phyloP scores from a whole-genome alignment of 2,113 vertebrate species.

The Chaetodon trifascialis region DNA sequence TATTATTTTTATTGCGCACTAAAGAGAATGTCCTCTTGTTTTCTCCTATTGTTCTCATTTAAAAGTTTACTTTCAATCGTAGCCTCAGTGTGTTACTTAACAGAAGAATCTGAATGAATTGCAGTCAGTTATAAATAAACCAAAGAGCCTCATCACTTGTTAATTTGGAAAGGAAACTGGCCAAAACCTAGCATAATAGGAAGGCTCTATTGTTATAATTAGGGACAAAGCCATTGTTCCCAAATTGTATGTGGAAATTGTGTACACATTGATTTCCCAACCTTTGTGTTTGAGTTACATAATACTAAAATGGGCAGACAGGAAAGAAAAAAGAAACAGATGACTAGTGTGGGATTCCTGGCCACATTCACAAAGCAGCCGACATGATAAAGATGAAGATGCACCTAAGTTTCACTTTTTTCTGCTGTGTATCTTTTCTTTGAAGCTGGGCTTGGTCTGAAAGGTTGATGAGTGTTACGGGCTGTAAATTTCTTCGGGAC shows the following conservation, averaged over 20 bases:
- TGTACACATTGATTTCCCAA: constrained; percentile 14
- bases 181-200: constrained; percentile 13
- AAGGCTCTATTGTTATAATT: constrained; percentile 10
- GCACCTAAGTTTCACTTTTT: constrained; percentile 14
- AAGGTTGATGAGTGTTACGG: constrained; percentile 5
- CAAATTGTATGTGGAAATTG: constrained; percentile 3
- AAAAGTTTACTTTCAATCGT: constrained; percentile 7
- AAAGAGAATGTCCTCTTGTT: neutral
- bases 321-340: neutral
- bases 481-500: constrained; percentile 29
- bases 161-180: constrained; percentile 4
- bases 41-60: constrained; percentile 15
- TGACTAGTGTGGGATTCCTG: neutral
- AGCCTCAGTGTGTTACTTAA: neutral
- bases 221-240: constrained; percentile 27
- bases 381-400: neutral
- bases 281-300: constrained; percentile 29
- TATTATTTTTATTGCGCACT: constrained; percentile 7
- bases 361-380: constrained; percentile 6
- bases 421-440: neutral
- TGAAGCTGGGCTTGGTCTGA: constrained; percentile 8
- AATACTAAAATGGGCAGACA: constrained; percentile 7
- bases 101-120: constrained; percentile 6
- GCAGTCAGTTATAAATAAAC: constrained; percentile 43
- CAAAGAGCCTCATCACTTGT: constrained; percentile 12